phyloP scores from a whole-genome alignment of 2,113 vertebrate genomes.

The Ovis canadensis region DNA sequence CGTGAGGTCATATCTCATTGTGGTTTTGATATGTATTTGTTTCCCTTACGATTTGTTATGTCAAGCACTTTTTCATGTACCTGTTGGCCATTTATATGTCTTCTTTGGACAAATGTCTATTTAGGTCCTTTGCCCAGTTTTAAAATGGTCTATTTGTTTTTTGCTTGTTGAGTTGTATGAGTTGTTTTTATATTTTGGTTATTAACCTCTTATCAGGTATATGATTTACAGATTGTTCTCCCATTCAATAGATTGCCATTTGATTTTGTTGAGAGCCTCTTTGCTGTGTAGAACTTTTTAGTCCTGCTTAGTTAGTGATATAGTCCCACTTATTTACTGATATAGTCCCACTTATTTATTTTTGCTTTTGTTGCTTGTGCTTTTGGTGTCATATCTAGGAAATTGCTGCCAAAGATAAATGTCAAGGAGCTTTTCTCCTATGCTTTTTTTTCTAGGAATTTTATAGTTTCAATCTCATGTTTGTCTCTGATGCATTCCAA shows the following conservation, averaged over 20 bases:
- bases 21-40: background rate
- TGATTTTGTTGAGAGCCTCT: background rate
- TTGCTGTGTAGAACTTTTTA: background rate
- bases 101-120: background rate
- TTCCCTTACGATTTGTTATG: background rate
- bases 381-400: background rate
- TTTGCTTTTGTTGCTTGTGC: background rate
- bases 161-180: background rate
- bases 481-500: background rate
- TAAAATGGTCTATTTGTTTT: background rate
- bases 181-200: background rate
- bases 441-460: background rate
- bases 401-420: background rate
- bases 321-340: background rate
- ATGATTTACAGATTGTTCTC: background rate
- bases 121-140: background rate
- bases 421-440: background rate
- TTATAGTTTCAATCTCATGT: background rate
- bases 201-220: background rate
- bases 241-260: background rate
- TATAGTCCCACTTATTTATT: background rate
- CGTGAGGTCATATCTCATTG: background rate
- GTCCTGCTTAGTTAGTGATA: background rate
- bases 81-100: background rate
- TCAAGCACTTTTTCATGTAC: background rate